phyloP scores from a whole-genome alignment of 2,888 invertebrate genomes.

The Lymantria monacha region DNA sequence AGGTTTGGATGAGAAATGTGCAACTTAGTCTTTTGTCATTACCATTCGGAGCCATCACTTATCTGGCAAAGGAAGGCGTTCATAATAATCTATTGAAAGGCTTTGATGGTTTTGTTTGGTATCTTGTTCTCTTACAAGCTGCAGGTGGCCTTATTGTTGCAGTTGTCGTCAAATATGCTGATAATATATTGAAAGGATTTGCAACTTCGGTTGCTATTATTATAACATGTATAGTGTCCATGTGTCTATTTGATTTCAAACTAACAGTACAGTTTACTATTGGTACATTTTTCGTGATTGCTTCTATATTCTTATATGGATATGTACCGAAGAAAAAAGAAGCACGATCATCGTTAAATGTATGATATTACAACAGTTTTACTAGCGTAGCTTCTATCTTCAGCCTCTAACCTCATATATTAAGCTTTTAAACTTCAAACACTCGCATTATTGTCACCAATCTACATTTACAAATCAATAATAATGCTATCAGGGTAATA shows the following conservation, averaged over 20 bases:
- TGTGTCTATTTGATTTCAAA: constrained; percentile 94
- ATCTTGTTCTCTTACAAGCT: constrained; percentile 94
- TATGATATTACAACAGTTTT: constrained; percentile 46
- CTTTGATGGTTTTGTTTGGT: constrained; percentile 92
- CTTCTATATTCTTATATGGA: constrained; percentile 96
- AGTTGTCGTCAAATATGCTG: constrained; percentile 99
- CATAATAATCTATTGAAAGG: constrained; percentile 83
- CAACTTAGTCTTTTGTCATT: constrained; percentile 96
- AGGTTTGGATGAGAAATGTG: constrained; percentile 97
- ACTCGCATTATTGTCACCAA: background rate
- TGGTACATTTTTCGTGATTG: constrained; percentile 94
- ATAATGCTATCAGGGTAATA: constrained; percentile 9
- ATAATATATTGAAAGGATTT: constrained; percentile 99
- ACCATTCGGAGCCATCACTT: constrained; percentile 93
- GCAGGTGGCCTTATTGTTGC: constrained; percentile 98
- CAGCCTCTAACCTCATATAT: no score
- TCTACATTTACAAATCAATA: background rate
- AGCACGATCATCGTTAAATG: constrained; percentile 57
- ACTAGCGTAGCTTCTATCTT: constrained; percentile 1
- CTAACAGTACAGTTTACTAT: constrained; percentile 92
- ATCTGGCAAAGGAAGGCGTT: constrained; percentile 90
- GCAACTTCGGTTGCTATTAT: constrained; percentile 98
- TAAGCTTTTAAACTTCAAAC: no score
- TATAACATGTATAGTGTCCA: constrained; percentile 95
- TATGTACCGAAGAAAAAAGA: constrained; percentile 85